Percentiles rank a stretch among this genome's conserved stretches.
Evolutionary conservation across 2,888 invertebrate species (phyloP).

Genomic region (Drosophila picticornis): DNA sequence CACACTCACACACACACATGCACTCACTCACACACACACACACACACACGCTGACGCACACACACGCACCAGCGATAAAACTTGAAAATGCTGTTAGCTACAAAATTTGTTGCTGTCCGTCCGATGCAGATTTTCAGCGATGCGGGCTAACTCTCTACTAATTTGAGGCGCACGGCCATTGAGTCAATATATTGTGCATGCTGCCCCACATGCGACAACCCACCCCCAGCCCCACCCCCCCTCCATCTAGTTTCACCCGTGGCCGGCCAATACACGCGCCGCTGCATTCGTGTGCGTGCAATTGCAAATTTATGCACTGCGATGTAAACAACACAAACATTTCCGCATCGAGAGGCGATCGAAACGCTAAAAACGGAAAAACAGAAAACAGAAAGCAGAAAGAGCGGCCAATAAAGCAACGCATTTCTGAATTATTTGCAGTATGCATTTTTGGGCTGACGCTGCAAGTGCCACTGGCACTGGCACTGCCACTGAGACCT

Average conservation of each 20-base stretch:
- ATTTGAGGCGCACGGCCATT: slow-evolving; percentile 64
- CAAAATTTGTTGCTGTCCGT: slow-evolving; percentile 77
- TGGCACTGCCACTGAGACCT: slow-evolving; percentile 10
- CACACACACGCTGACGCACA: neutral
- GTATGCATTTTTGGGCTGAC: slow-evolving; percentile 67
- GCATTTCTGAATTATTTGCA: slow-evolving; percentile 76
- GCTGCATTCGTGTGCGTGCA: slow-evolving; percentile 69
- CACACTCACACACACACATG: slow-evolving; percentile 3
- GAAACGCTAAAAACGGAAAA: neutral
- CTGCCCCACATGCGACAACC: neutral
- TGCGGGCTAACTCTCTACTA: slow-evolving; percentile 46
- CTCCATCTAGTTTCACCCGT: no score
- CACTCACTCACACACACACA: slow-evolving; percentile 3
- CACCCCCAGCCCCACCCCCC: neutral
- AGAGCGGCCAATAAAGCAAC: slow-evolving; percentile 39
- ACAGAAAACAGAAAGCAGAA: slow-evolving; percentile 10
- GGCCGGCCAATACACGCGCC: slow-evolving; percentile 46
- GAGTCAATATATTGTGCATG: slow-evolving; percentile 58
- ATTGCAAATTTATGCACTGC: slow-evolving; percentile 80
- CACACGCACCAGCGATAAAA: slow-evolving; percentile 67
- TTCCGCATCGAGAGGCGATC: slow-evolving; percentile 60
- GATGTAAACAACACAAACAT: slow-evolving; percentile 80
- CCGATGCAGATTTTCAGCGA: slow-evolving; percentile 60
- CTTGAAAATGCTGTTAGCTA: slow-evolving; percentile 82
- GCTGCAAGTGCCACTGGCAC: slow-evolving; percentile 23